Base-by-base conservation (phyloP, 2,888 invertebrate species). In the Drosophila mercatorum region DNA sequence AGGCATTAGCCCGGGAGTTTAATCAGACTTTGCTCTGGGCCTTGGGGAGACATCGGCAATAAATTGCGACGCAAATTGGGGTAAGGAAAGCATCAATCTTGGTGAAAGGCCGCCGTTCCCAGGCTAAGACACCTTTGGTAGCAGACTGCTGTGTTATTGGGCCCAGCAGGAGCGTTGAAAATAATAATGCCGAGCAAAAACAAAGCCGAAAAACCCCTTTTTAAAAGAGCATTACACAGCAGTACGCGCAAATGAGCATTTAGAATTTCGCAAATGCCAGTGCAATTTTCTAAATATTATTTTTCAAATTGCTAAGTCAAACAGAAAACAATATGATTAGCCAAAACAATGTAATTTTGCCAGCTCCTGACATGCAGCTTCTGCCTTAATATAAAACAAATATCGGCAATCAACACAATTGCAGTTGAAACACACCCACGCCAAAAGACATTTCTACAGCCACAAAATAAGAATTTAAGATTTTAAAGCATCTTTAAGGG, bases 61-160 rank as follows among this genome's bases (percentile, higher is more conserved):
- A 83, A 83, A 86, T 83, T 69, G 66, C 47, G 41, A 34, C 59
- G 52, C 56, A 64, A 68, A 78, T 83, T 71, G 65, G 78, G 65
- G 55, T 63, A 63, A 76, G 43, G 26, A 53, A 44, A 68, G 60
- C 88, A 83, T 83, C 87, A 81, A 88, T 88, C 82, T 82, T 70
- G 57, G 22, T 12, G 17, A 10, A 14, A 36, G 41, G 55, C 41
- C 40, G 8, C 52, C 14, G 22, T 22, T 36, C 12, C 51, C 57
- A 53, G 47, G 38, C 22, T 34, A 53, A 57, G 71, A 66, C 71
- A 67, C 44, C 60, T n/a, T 64, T 6, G 10, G 2, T 12, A 8
- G 31, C 46, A 17, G 31, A 6, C 31, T 34, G 31, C 31, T 28
- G 41, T 11, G 17, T 26, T 60, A 31, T 49, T 49, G 49, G n/a